These are phyloP conservation scores for Bedellia somnulentella DNA, from an alignment of 2,888 invertebrate species.

Conservation along the genomic window DNA sequence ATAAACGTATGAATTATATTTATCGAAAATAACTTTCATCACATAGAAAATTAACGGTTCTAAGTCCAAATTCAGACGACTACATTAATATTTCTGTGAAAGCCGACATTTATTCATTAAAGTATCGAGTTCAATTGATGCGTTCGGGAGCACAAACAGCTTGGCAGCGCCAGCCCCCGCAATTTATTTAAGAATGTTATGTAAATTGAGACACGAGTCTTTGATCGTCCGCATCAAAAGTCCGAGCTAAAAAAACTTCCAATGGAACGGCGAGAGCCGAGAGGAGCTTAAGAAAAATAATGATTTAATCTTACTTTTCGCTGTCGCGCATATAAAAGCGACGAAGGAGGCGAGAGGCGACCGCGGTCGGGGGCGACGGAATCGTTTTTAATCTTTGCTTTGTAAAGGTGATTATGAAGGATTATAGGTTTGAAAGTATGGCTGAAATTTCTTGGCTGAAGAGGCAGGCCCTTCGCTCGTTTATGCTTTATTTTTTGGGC, in stretches of 20 bases:
- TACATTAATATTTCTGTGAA: too few relatives aligned
- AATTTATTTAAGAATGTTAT: constrained; percentile 62
- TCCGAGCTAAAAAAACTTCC: constrained; percentile 49
- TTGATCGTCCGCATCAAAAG: constrained; percentile 60
- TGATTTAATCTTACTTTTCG: constrained; percentile 62
- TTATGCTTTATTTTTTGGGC: constrained; percentile 52
- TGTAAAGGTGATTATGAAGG: constrained; percentile 64
- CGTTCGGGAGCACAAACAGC: too few relatives aligned
- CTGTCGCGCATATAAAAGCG: constrained; percentile 59
- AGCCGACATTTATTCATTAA: too few relatives aligned
- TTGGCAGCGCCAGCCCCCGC: constrained; percentile 26
- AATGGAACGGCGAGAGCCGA: constrained; percentile 39
- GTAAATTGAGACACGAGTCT: constrained; percentile 61
- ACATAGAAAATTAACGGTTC: too few relatives aligned
- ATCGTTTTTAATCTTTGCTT: constrained; percentile 65
- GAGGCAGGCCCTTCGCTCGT: constrained; percentile 39
- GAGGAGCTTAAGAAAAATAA: constrained; percentile 62
- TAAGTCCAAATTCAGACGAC: too few relatives aligned
- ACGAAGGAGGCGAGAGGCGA: constrained; percentile 17
- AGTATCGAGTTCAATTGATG: too few relatives aligned
- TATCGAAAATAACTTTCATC: too few relatives aligned
- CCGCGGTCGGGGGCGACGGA: constrained; percentile 38
- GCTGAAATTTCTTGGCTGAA: constrained; percentile 53
- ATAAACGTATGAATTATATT: too few relatives aligned
- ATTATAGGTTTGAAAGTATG: constrained; percentile 64